Base-by-base conservation (phyloP, 2,888 invertebrate genomes). In the Diaprepes abbreviatus region DNA sequence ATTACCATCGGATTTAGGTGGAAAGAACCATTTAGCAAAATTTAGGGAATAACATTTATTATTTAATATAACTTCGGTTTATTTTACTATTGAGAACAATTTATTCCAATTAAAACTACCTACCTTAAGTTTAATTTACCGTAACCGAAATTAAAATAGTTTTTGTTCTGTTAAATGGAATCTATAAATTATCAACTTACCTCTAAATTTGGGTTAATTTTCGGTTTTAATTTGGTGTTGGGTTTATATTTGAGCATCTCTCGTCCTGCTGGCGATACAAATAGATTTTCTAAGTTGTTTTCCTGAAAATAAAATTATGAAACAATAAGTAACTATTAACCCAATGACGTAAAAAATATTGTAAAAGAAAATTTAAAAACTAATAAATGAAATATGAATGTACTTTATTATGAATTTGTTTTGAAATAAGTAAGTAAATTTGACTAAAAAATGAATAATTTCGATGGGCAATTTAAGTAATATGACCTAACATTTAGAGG, bases 161-260 rank as follows among this genome's bases (percentile, higher is more conserved):
- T 38, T 38, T 57, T 21, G 21, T 55, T 35, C 35, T 36, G 36
- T 17, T 35, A 12, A 36, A 54, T 21, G 2, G 7, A 6, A n/a
- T n/a, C 14, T 38, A n/a, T 17, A 24, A n/a, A 52, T 54, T 40
- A 10, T 3, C 28, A 57, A 78, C 82, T 82, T 79, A 83, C 83
- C 74, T 83, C 83, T 75, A 83, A 74, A 33, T 82, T 81, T 21
- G 83, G 81, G 77, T 83, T 82, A 50, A 81, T 77, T 80, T 83
- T 84, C 69, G 83, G 83, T 76, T 83, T 84, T 71, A 82, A 78
- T 76, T 84, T 84, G 40, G 82, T 78, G 69, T 81, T 78, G 16
- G 82, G 80, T 70, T 84, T 83, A 74, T 82, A 83, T 79, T 83
- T 83, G 68, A 83, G 77, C 78, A 81, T 78, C 74, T 83, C 82